Conservation (phyloP, 2,888 invertebrate genomes). For the Blomia tropicalis region DNA sequence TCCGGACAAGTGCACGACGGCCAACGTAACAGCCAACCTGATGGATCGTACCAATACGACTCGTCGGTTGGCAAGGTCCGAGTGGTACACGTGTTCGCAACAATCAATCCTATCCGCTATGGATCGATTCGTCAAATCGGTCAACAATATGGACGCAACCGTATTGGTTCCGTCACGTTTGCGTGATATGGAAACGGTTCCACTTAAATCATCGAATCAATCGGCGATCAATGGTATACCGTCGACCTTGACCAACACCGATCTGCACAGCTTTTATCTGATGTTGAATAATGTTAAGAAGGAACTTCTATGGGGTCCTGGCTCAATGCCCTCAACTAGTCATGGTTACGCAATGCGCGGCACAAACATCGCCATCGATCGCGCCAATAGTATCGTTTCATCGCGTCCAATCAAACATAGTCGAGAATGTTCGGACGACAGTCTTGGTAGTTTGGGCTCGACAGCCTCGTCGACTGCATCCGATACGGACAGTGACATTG, state of each 20-base stretch:
- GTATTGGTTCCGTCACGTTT: conserved; percentile 37
- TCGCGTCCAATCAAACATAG: conserved; percentile 26
- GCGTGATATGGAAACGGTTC: conserved; percentile 34
- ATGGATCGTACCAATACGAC: not conserved
- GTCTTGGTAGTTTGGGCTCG: conserved; percentile 30
- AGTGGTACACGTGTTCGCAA: conserved; percentile 44
- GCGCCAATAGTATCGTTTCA: conserved; percentile 23
- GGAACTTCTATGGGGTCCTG: conserved; percentile 34
- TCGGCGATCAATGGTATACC: conserved; percentile 23
- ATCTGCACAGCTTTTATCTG: conserved; percentile 33
- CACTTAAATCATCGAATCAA: not conserved
- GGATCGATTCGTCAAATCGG: conserved; percentile 36
- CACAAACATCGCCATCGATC: not conserved
- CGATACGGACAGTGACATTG: conserved; percentile 31
- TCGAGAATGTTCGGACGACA: conserved; percentile 30
- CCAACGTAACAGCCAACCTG: not conserved
- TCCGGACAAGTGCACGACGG: not conserved
- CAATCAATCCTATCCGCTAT: conserved; percentile 50
- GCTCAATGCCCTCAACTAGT: conserved; percentile 2
- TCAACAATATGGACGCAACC: conserved; percentile 36
- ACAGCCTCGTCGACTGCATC: conserved; percentile 28
- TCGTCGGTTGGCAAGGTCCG: not conserved
- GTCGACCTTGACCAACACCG: conserved; percentile 28
- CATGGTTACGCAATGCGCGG: not conserved
- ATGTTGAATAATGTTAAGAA: conserved; percentile 36